Base-by-base conservation (phyloP, 2,113 vertebrate genomes). In the Mesembrinibis cayennensis region DNA sequence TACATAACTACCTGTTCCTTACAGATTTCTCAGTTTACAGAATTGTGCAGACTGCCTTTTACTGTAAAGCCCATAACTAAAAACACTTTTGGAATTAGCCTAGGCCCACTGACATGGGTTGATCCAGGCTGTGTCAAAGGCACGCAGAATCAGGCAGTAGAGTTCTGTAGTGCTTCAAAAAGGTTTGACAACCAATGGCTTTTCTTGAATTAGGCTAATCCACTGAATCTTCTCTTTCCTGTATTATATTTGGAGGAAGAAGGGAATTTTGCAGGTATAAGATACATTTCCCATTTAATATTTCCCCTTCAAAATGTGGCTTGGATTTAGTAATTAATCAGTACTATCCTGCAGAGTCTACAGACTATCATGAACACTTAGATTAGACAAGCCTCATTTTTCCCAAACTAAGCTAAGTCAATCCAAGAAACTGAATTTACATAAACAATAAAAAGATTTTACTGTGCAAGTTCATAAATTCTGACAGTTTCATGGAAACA, bases 371-470 rank as follows among this genome's bases (percentile, higher is more conserved):
- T 11, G 26, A 93, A 61, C n/a, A 50, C 29, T 77, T 78, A 86
- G 18, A 53, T 78, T 52, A 77, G 55, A 47, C n/a, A 82, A 85
- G 19, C 26, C 16, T 52, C 32, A 40, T 86, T 93, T 88, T 88
- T 1, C 29, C 18, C 4, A 8, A 90, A 81, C 29, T 52, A 20
- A 69, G 30, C 49, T 77, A 90, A 61, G 2, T 59, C 71, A 86
- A 92, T 80, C 74, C 56, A 89, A 74, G 82, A 91, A 91, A 84
- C 42, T 9, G 7, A 59, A 92, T 76, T 94, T 82, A 85, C n/a
- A 85, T 79, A 74, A 93, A 93, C 65, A 93, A n/a, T 56, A 78
- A 87, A 56, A 87, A 42, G 19, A 91, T 74, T 94, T 79, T 72
- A 71, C 27, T 17, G 5, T 23, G 27, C 26, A 86, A 90, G 40